Base-by-base conservation (phyloP, 2,113 vertebrate species). In the Haplochromis vanheusdeni region DNA sequence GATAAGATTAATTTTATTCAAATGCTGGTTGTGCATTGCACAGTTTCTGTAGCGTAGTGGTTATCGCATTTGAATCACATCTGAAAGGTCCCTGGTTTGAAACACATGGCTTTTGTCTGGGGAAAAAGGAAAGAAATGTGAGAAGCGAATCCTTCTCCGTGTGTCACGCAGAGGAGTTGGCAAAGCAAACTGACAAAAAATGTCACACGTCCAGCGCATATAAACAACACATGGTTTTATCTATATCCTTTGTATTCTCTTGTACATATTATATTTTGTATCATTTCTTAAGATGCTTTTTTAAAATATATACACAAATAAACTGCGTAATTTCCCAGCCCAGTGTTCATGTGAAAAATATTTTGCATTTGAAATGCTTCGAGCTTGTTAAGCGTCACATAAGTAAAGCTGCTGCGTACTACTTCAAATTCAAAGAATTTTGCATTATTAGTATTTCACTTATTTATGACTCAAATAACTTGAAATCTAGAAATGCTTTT, bases 1-100 rank as follows among this genome's bases (percentile, higher is more conserved):
- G 54, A 87, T 82, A 33, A 80, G 68, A 68, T 49, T 83, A 86
- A 86, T 87, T 51, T 52, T 26, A 85, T 89, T 80, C 82, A 87
- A 89, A 87, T 87, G 21, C 5, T n/a, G 6, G 11, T 42, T 65
- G 19, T 4, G 2, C 60, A 35, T 35, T 3, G 9, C 4, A 65
- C 33, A 65, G 60, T 65, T 65, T 65, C 60, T 65, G 31, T 13
- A 65, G 60, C 2, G 4, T 37, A 65, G 60, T 37, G 33, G 33
- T 65, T 65, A 65, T n/a, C 33, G 1, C 33, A n/a, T n/a, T 65
- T 37, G 19, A 37, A n/a, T 65, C 60, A 13, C 33, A n/a, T 6
- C 33, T 65, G 6, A 65, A 65, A 65, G 17, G 19, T 37, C 60
- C 10, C 60, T 37, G 33, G 60, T 65, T 65, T 65, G 33, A 65